phyloP scores from a whole-genome alignment of 1,140 invertebrate species.

The Zaprionus lachaisei region DNA sequence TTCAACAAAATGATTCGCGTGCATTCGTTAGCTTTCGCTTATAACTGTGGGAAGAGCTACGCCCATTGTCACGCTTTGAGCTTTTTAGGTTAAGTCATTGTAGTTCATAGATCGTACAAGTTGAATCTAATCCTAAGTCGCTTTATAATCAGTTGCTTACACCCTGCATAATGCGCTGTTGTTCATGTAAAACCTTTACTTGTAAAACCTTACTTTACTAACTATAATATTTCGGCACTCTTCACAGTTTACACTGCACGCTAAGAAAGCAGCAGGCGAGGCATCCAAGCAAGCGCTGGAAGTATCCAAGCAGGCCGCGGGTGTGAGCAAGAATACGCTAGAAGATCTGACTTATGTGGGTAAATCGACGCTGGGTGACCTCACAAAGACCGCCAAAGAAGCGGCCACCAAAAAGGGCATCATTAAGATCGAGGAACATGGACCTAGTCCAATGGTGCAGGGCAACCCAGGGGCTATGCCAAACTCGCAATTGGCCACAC shows the following conservation, averaged over 20 bases:
- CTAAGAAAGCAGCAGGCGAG: conserved; percentile 94
- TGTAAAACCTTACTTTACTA: no score
- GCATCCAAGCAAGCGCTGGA: conserved; percentile 94
- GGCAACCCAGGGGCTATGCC: conserved; percentile 47
- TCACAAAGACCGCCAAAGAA: conserved; percentile 96
- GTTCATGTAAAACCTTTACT: conserved; percentile 25
- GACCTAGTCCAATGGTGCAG: neutral
- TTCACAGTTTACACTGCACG: conserved; percentile 91
- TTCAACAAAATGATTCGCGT: neutral
- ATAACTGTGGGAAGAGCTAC: neutral
- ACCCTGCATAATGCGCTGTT: conserved; percentile 37
- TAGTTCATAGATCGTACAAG: conserved; percentile 11
- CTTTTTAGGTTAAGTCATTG: conserved; percentile 2
- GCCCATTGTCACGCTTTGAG: neutral
- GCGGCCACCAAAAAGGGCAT: conserved; percentile 93
- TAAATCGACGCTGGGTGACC: conserved; percentile 93
- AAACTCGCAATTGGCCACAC: conserved; percentile 84
- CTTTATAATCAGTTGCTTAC: conserved; percentile 10
- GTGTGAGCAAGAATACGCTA: conserved; percentile 93
- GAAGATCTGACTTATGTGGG: conserved; percentile 95
- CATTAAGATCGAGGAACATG: conserved; percentile 86
- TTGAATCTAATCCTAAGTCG: neutral
- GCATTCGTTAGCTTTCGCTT: neutral
- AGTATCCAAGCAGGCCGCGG: conserved; percentile 94
- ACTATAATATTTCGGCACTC: neutral